Base-by-base conservation (phyloP, 2,797 vertebrate genomes). In the Falco rusticolus region DNA sequence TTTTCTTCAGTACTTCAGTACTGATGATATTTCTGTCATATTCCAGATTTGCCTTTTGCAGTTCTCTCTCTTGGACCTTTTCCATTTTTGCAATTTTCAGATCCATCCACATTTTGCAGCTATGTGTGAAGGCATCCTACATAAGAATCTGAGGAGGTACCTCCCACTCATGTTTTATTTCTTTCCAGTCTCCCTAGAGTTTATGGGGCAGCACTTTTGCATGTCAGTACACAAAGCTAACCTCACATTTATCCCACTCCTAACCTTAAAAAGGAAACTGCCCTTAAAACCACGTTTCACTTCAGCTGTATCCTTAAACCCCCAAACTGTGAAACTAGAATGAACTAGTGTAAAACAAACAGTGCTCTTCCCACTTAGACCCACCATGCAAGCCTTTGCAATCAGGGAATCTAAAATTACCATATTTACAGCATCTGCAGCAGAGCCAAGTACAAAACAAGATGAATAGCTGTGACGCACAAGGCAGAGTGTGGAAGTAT, bases 341-440 rank as follows among this genome's bases (percentile, higher is more conserved):
- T 6, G 60, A 94, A 80, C 65, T 65, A 66, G 77, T 69, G 66
- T 91, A 96, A 97, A 96, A 97, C 97, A 97, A 96, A 90, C 78
- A 84, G 90, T 63, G 59, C 69, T 97, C 94, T 95, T 95, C 94
- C 96, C 90, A 92, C 54, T 89, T 77, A 91, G 81, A 87, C 84
- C 93, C 76, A 12, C 97, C 96, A 95, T 87, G 91, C 95, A 97
- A 97, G 53, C 64, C 95, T 96, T 98, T 97, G 97, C 98, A 98
- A 97, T 98, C 97, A 93, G 96, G 94, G 97, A 96, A 97, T 97
- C 97, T 98, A 98, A 98, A 98, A 98, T 98, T 97, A 98, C 97
- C 97, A 95, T 97, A 97, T 98, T 98, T 97, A 98, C 97, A 96
- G 98, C 97, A 97, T 98, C 97, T 97, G 97, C 92, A 97, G 96